Conservation (phyloP, 2,888 invertebrate species). For the Malacosoma neustria region DNA sequence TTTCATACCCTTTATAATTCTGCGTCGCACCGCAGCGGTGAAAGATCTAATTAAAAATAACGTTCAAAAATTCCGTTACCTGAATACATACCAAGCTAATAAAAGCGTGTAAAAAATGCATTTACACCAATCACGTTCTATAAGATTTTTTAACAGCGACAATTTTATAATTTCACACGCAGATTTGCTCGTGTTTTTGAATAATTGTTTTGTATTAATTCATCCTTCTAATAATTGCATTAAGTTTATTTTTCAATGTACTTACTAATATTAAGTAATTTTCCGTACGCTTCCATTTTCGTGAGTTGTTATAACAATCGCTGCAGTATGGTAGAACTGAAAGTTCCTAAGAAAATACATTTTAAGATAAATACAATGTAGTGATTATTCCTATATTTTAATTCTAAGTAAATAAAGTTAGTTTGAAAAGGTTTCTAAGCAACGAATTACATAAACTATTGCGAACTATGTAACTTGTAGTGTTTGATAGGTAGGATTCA, state of each 20-base stretch:
- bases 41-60: too few species aligned
- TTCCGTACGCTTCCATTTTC: slow-evolving; percentile 1
- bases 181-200: neutral
- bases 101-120: too few species aligned
- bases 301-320: too few species aligned
- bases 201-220: too few species aligned
- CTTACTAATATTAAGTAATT: too few species aligned
- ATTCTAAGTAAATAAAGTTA: slow-evolving; percentile 48
- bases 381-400: slow-evolving; percentile 48
- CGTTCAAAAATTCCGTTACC: too few species aligned
- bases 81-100: too few species aligned
- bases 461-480: slow-evolving; percentile 25
- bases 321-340: slow-evolving; percentile 52
- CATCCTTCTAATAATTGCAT: neutral
- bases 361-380: slow-evolving; percentile 39
- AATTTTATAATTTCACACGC: too few species aligned
- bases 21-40: too few species aligned
- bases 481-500: slow-evolving; percentile 13
- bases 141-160: too few species aligned
- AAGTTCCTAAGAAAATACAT: slow-evolving; percentile 64
- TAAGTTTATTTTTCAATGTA: neutral
- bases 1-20: too few species aligned
- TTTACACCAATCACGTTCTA: too few species aligned
- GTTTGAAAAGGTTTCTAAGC: slow-evolving; percentile 64
- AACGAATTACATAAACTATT: slow-evolving; percentile 60